phyloP scores from a whole-genome alignment of 1,140 invertebrate genomes.

The Monochamus saltuarius region DNA sequence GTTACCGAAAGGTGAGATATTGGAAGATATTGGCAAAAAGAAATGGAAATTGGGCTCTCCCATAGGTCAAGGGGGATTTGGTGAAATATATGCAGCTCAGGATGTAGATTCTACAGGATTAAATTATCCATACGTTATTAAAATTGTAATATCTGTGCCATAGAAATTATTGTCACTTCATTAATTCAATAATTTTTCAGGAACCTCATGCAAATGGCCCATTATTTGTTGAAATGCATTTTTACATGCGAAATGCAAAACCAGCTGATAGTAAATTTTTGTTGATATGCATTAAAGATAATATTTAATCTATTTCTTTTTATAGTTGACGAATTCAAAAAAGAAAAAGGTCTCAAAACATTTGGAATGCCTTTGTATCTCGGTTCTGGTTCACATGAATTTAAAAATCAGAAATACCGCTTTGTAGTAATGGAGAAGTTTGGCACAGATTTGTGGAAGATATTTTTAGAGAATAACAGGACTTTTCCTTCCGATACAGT shows the following conservation, averaged over 20 bases:
- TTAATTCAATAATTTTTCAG: slow-evolving; percentile 55
- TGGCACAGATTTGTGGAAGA: slow-evolving; percentile 84
- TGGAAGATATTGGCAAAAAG: slow-evolving; percentile 74
- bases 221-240: slow-evolving; percentile 93
- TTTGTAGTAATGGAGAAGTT: slow-evolving; percentile 92
- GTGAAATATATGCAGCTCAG: slow-evolving; percentile 82
- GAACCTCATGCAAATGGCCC: slow-evolving; percentile 92
- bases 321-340: slow-evolving; percentile 77
- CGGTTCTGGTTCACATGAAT: slow-evolving; percentile 79
- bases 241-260: slow-evolving; percentile 86
- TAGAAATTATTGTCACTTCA: background rate
- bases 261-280: slow-evolving; percentile 70
- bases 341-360: slow-evolving; percentile 67
- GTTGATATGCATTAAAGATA: slow-evolving; percentile 10
- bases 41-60: slow-evolving; percentile 85
- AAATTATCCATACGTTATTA: slow-evolving; percentile 70
- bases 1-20: slow-evolving; percentile 72
- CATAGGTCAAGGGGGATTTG: slow-evolving; percentile 91
- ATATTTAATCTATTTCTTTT: slow-evolving; percentile 27
- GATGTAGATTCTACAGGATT: slow-evolving; percentile 57
- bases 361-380: slow-evolving; percentile 87
- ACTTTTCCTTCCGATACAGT: slow-evolving; percentile 73
- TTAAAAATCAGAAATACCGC: slow-evolving; percentile 75
- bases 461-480: slow-evolving; percentile 71
- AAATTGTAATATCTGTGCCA: slow-evolving; percentile 67